Evolutionary conservation across 1,140 invertebrate species (phyloP).

Genomic region (Brachystomella parvula): DNA sequence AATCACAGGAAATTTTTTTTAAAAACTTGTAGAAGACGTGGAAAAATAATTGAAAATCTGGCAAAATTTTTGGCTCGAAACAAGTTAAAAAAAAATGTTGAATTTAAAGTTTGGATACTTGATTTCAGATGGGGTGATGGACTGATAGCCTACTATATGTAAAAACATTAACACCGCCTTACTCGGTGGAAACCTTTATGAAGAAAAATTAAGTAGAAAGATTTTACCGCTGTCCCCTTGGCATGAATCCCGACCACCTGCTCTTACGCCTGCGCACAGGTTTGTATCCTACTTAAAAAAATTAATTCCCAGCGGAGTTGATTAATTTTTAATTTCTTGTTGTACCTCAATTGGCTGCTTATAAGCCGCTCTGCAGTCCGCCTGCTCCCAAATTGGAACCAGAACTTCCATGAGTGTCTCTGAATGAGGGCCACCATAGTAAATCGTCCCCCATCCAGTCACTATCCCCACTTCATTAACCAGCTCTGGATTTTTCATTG

Average conservation of each 20-base stretch:
- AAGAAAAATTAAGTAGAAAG: no score
- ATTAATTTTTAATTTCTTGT: not conserved
- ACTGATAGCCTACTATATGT: no score
- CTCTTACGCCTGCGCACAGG: slow-evolving; percentile 61
- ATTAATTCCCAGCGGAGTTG: not conserved
- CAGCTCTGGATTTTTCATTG: slow-evolving; percentile 49
- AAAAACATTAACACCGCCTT: no score
- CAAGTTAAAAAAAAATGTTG: no score
- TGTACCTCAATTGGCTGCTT: slow-evolving; percentile 47
- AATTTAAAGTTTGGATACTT: no score
- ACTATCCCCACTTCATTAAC: slow-evolving; percentile 59
- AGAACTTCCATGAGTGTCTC: slow-evolving; percentile 63
- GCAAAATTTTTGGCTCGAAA: no score
- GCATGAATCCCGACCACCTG: slow-evolving; percentile 68
- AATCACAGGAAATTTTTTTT: no score
- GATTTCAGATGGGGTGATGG: no score
- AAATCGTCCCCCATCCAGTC: slow-evolving; percentile 65
- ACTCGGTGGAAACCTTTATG: no score
- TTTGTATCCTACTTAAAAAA: slow-evolving; percentile 50
- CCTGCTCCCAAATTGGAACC: slow-evolving; percentile 70
- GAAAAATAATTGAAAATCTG: no score
- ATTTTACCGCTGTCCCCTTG: slow-evolving; percentile 49
- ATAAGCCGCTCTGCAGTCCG: slow-evolving; percentile 57
- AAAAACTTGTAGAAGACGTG: no score
- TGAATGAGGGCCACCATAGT: slow-evolving; percentile 55